These are phyloP conservation scores for Acipenser transmontanus DNA, from an alignment of 2,797 vertebrate species.

Conservation along the genomic window DNA sequence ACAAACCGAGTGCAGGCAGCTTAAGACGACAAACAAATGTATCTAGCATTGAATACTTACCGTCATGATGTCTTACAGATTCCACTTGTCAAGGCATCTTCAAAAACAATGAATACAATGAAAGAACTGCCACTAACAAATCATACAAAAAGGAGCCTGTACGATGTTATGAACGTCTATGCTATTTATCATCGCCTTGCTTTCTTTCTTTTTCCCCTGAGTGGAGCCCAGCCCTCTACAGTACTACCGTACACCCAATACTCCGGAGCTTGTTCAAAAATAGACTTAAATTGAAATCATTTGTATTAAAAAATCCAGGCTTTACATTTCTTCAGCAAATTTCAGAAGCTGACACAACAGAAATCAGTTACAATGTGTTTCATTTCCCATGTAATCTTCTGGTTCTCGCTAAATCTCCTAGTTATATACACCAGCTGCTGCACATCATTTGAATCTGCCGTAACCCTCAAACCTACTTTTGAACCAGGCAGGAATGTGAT, in stretches of 20 bases:
- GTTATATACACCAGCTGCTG: no score
- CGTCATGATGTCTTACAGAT: slow-evolving; percentile 53
- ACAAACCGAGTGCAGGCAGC: no score
- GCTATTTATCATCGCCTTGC: slow-evolving; percentile 47
- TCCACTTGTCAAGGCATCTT: slow-evolving; percentile 65
- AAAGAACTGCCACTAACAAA: slow-evolving; percentile 24
- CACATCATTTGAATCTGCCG: no score
- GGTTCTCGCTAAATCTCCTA: no score
- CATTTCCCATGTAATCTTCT: neutral
- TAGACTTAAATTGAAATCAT: slow-evolving; percentile 49
- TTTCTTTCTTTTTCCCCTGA: slow-evolving; percentile 26
- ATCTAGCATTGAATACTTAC: slow-evolving; percentile 47
- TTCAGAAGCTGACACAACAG: slow-evolving; percentile 26
- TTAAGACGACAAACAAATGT: neutral
- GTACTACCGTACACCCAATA: slow-evolving; percentile 8
- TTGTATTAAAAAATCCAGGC: slow-evolving; percentile 38
- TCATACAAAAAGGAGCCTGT: slow-evolving; percentile 45
- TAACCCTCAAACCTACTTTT: no score
- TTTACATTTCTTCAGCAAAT: slow-evolving; percentile 40
- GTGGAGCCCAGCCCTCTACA: slow-evolving; percentile 42
- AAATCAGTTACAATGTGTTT: slow-evolving; percentile 30
- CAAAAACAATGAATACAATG: neutral
- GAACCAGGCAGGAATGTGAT: no score
- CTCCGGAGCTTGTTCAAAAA: slow-evolving; percentile 45
- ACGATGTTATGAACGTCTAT: slow-evolving; percentile 32